phyloP scores from a whole-genome alignment of 2,888 invertebrate genomes.

The Leucoma salicis region DNA sequence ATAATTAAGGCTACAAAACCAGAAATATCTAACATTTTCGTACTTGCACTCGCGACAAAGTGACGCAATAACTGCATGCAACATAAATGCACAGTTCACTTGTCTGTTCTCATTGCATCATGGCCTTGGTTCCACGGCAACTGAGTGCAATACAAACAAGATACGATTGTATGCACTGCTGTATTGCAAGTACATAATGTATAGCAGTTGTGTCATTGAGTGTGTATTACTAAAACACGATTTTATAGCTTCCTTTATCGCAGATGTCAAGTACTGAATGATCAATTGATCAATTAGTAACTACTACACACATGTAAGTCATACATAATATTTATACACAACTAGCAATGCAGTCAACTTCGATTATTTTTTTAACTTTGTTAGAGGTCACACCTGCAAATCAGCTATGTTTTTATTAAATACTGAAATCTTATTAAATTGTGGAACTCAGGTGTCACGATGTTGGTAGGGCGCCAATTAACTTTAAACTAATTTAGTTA shows the following conservation, averaged over 20 bases:
- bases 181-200: slow-evolving; percentile 8
- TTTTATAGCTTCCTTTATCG: slow-evolving; percentile 24
- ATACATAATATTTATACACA: no score
- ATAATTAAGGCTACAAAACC: no score
- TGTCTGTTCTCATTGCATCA: slow-evolving; percentile 64
- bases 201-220: slow-evolving; percentile 4
- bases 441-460: slow-evolving; percentile 1
- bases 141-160: slow-evolving; percentile 39
- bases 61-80: slow-evolving; percentile 65
- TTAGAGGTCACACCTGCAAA: neutral
- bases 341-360: neutral
- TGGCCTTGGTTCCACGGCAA: slow-evolving; percentile 72
- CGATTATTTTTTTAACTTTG: neutral
- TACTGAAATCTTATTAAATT: neutral
- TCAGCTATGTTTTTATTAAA: neutral
- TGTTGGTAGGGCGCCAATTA: slow-evolving; percentile 12
- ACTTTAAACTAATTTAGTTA: slow-evolving; percentile 21
- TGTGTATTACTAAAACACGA: slow-evolving; percentile 15
- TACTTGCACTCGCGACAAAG: slow-evolving; percentile 24
- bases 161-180: slow-evolving; percentile 13
- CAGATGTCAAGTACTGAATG: slow-evolving; percentile 20
- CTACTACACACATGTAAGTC: neutral
- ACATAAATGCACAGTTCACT: slow-evolving; percentile 55
- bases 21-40: neutral
- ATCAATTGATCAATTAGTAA: no score